phyloP scores from a whole-genome alignment of 2,113 vertebrate species.

The Fulica atra region DNA sequence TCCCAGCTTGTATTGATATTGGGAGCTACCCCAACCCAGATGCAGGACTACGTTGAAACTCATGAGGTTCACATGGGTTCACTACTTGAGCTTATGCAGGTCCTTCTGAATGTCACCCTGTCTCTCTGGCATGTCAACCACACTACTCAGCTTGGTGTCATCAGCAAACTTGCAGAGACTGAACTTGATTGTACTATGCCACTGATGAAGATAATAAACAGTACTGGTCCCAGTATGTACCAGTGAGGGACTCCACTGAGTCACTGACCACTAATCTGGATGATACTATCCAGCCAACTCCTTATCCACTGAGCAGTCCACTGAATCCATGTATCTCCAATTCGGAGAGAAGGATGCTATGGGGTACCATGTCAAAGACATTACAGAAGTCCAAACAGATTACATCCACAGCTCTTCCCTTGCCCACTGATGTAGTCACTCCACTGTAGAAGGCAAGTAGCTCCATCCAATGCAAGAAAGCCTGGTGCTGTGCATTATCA shows the following conservation, averaged over 20 bases:
- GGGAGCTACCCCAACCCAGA: not conserved
- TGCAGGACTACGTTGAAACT: not conserved
- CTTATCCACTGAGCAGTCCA: not conserved
- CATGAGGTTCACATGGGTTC: not conserved
- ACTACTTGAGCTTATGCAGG: not conserved
- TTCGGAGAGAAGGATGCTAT: not conserved
- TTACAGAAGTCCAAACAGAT: not conserved
- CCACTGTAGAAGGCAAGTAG: too few species aligned
- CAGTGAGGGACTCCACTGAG: not conserved
- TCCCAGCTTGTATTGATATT: not conserved
- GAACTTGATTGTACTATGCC: not conserved
- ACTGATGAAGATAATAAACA: not conserved
- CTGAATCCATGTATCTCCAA: not conserved
- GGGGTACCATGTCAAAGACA: not conserved
- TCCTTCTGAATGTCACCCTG: not conserved
- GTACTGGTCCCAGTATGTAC: not conserved
- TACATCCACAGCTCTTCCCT: not conserved
- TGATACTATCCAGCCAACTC: not conserved
- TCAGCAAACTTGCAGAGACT: not conserved
- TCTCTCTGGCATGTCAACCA: not conserved
- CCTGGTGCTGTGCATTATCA: not conserved
- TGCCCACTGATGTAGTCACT: not conserved
- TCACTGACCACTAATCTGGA: not conserved
- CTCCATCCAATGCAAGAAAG: accelerated
- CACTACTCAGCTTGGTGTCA: not conserved